These are phyloP conservation scores for Junco hyemalis DNA, from an alignment of 2,113 vertebrate genomes.

Conservation along the genomic window DNA sequence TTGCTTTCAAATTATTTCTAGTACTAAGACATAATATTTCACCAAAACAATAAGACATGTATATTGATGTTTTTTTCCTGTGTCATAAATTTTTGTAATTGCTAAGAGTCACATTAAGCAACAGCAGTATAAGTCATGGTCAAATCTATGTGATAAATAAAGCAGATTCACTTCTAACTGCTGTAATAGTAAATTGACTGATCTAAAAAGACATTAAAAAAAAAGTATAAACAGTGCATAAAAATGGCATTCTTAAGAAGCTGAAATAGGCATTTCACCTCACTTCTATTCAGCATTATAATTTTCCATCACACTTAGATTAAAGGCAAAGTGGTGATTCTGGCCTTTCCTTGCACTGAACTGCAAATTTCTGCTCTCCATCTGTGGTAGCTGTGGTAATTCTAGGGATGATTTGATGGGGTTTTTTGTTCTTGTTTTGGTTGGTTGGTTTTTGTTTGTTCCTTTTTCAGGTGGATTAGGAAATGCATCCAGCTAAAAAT, in stretches of 20 bases:
- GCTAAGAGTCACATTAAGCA: neutral
- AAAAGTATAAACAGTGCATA: neutral
- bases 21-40: neutral
- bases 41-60: neutral
- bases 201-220: neutral
- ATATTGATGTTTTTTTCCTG: neutral
- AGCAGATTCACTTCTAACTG: neutral
- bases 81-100: neutral
- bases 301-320: neutral
- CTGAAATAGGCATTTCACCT: neutral
- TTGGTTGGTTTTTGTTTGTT: neutral
- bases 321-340: neutral
- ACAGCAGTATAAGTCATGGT: neutral
- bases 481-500: neutral
- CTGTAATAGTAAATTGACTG: neutral
- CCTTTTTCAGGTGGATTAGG: neutral
- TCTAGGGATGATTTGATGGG: rapidly evolving
- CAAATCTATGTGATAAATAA: neutral
- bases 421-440: neutral
- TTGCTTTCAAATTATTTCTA: constrained; percentile 2
- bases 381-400: neutral
- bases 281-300: neutral
- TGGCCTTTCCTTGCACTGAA: neutral
- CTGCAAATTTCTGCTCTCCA: neutral
- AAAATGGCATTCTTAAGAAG: neutral